phyloP scores from a whole-genome alignment of 2,888 invertebrate species.

The Diarsia dahlii region DNA sequence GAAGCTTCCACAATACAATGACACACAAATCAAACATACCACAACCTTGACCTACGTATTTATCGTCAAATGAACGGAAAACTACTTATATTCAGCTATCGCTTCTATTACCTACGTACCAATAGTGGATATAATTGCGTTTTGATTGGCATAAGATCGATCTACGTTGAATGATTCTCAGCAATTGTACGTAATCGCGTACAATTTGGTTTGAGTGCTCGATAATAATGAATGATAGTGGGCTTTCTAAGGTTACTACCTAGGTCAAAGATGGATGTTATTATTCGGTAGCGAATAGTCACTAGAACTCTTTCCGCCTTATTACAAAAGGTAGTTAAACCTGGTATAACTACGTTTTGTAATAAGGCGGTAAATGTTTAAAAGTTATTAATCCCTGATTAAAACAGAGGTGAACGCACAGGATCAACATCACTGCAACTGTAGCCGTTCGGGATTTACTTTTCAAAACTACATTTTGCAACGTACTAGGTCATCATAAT shows the following conservation, averaged over 20 bases:
- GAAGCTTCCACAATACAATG: slow-evolving; percentile 5
- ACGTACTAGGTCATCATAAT: no score
- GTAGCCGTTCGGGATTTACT: background rate
- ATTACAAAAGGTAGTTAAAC: no score
- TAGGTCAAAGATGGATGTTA: background rate
- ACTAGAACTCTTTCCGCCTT: background rate
- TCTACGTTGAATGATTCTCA: slow-evolving; percentile 40
- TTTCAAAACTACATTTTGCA: no score
- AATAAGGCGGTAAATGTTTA: background rate
- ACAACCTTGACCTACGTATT: slow-evolving; percentile 29
- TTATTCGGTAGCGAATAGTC: background rate
- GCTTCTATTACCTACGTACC: slow-evolving; percentile 22
- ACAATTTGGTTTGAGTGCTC: slow-evolving; percentile 39
- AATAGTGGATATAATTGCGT: slow-evolving; percentile 44
- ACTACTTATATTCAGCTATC: slow-evolving; percentile 13
- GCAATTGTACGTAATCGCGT: slow-evolving; percentile 40
- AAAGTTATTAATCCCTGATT: background rate
- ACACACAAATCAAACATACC: slow-evolving; percentile 5
- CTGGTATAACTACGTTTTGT: no score
- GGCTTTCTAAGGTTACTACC: background rate
- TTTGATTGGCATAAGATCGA: slow-evolving; percentile 51
- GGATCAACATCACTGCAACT: background rate
- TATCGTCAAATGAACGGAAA: slow-evolving; percentile 24
- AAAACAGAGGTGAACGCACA: no score
- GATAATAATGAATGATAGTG: slow-evolving; percentile 25